Evolutionary conservation across 2,113 vertebrate species (phyloP).

Genomic region (Neolamprologus brichardi): DNA sequence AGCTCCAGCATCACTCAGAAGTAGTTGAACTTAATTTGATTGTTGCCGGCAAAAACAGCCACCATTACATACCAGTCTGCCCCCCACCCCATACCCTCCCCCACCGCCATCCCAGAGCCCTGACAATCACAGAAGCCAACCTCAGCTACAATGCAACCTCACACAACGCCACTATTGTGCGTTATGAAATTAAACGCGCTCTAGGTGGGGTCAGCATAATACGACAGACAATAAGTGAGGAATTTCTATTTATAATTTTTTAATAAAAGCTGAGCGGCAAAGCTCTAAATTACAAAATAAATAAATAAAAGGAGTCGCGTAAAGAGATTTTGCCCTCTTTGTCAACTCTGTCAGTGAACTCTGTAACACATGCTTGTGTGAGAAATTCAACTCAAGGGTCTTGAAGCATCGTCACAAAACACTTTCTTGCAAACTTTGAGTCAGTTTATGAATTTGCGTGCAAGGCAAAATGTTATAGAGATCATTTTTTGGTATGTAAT

Average conservation of each 20-base stretch:
- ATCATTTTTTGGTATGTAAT: background rate
- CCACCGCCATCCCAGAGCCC: background rate
- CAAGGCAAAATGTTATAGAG: background rate
- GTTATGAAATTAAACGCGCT: conserved; percentile 20
- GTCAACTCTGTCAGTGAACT: conserved; percentile 11
- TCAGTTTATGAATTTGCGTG: background rate
- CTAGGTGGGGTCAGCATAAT: conserved; percentile 58
- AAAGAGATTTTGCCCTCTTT: conserved; percentile 22
- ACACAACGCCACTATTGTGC: conserved; percentile 28
- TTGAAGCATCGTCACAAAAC: background rate
- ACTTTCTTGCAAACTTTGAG: background rate
- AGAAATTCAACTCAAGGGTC: background rate
- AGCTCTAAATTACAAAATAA: conserved; percentile 44
- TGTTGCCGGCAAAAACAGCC: background rate
- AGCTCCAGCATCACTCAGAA: background rate
- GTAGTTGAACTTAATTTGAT: background rate
- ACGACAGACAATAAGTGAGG: conserved; percentile 42
- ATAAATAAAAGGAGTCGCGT: background rate
- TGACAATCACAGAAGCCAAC: background rate
- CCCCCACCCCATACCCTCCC: background rate
- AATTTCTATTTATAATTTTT: conserved; percentile 27
- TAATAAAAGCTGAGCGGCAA: conserved; percentile 49
- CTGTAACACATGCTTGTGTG: background rate
- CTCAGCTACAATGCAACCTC: conserved; percentile 8
- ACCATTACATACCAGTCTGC: background rate